These are phyloP conservation scores for Drosophila putrida DNA, from an alignment of 2,888 invertebrate species.

Conservation along the genomic window DNA sequence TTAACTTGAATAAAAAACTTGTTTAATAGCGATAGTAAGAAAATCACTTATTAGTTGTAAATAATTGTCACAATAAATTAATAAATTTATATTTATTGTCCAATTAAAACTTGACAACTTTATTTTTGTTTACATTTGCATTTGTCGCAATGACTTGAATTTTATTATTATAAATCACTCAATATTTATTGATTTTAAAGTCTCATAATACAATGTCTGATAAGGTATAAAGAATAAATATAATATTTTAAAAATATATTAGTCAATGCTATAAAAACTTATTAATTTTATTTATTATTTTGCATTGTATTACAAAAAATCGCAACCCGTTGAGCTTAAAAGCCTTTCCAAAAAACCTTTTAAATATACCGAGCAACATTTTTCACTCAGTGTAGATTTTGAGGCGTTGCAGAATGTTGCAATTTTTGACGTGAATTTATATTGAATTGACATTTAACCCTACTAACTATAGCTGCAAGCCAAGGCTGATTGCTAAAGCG, in stretches of 20 bases:
- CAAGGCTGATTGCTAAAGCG: constrained; percentile 36
- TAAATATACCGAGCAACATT: too few relatives aligned
- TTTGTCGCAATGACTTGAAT: too few relatives aligned
- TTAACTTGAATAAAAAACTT: not conserved
- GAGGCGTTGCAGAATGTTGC: constrained; percentile 31
- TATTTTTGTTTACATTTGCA: not conserved
- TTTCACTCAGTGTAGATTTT: constrained; percentile 4
- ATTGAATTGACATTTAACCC: constrained; percentile 70
- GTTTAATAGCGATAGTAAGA: not conserved
- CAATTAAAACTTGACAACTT: not conserved
- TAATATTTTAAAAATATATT: too few relatives aligned
- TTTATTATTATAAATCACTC: not conserved
- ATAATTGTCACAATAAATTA: not conserved
- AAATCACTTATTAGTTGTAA: not conserved
- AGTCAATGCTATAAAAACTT: too few relatives aligned
- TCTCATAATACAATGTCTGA: too few relatives aligned
- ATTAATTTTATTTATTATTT: too few relatives aligned
- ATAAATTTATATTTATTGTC: not conserved
- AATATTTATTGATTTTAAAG: not conserved
- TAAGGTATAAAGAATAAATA: too few relatives aligned
- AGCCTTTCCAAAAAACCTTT: too few relatives aligned
- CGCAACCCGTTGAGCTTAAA: too few relatives aligned
- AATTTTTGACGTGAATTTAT: constrained; percentile 43
- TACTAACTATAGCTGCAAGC: not conserved
- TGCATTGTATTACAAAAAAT: too few relatives aligned